A percentile compares a stretch with the other conserved stretches of the same genome.
These are phyloP conservation scores for Acrocyrtus sp. DNA, from an alignment of 2,888 invertebrate species.

Conservation along the genomic window DNA sequence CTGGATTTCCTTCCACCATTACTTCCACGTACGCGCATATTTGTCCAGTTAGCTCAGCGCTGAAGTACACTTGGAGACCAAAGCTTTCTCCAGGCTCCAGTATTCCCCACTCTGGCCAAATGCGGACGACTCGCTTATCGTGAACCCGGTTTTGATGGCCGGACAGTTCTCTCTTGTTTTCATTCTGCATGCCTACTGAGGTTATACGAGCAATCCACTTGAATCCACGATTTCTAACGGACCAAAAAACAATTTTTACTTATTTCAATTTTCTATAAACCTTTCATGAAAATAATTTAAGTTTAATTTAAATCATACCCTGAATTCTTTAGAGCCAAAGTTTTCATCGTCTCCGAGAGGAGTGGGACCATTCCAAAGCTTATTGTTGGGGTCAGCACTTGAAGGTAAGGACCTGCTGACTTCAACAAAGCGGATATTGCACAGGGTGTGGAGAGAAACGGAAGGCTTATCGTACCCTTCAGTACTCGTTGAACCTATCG, in stretches of 20 bases:
- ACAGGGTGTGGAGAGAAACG: constrained; percentile 18
- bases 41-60: constrained; percentile 29
- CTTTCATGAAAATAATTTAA: not conserved
- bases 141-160: constrained; percentile 12
- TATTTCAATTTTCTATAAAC: not conserved
- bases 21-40: constrained; percentile 31
- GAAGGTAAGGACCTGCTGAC: constrained; percentile 17
- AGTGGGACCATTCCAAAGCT: constrained; percentile 39
- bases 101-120: constrained; percentile 56
- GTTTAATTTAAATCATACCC: constrained; percentile 34
- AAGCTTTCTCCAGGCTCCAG: constrained; percentile 40
- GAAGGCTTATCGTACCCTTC: constrained; percentile 20
- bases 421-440: constrained; percentile 10
- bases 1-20: constrained; percentile 36
- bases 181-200: constrained; percentile 33
- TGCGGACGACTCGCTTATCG: constrained; percentile 21
- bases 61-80: constrained; percentile 51
- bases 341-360: constrained; percentile 32
- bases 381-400: constrained; percentile 32
- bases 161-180: constrained; percentile 28
- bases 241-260: not conserved
- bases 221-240: constrained; percentile 15
- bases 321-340: constrained; percentile 32
- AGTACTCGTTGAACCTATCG: constrained; percentile 13
- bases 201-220: constrained; percentile 40